Base-by-base conservation (phyloP, 1,140 invertebrate species). In the Trichonephila clavipes region DNA sequence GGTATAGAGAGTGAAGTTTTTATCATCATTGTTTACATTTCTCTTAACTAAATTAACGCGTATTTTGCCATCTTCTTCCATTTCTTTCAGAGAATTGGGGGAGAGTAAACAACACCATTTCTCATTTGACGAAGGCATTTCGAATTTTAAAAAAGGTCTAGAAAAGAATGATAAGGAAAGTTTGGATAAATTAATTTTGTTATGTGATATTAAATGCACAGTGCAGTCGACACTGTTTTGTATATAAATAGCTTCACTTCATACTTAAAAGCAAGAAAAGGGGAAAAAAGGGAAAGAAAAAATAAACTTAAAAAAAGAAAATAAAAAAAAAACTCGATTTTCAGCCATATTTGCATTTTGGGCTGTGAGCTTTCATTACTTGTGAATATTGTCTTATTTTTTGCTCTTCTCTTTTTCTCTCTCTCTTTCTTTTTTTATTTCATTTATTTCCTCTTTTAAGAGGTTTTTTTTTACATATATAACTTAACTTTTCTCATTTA, bases 121-220 rank as follows among this genome's bases (percentile, higher is more conserved):
- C 62, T 64, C 14, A 64, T 21, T 64, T 64, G 62, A 64, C 62
- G 21, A 6, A 64, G 62, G 21, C 21, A 21, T 64, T 77, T 77
- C 51, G 51, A 51, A 51, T 51, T 28, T 51, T 51, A n/a, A 34
- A 40, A n/a, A 28, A 28, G 16, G 34, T 40, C 34, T 40, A 77
- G n/a, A 77, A 77, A 77, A 77, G 24, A 77, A 77, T n/a, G 34
- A 77, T 51, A n/a, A 28, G 72, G 34, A 77, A 40, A 34, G 72
- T 40, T 77, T 34, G 24, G 72, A 77, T 34, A 77, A 28, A 77
- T 40, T 77, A 40, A n/a, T 77, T 77, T 77, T 24, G 14, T 6
- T 28, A 28, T 34, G 7, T 51, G 51, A 51, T 40, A 64, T 64
- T 64, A 19, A 16, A 64, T 18, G 62, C 62, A 21, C 0, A 10